Evolutionary conservation across 2,113 vertebrate genomes (phyloP).

Genomic region (Psittacus erithacus): DNA sequence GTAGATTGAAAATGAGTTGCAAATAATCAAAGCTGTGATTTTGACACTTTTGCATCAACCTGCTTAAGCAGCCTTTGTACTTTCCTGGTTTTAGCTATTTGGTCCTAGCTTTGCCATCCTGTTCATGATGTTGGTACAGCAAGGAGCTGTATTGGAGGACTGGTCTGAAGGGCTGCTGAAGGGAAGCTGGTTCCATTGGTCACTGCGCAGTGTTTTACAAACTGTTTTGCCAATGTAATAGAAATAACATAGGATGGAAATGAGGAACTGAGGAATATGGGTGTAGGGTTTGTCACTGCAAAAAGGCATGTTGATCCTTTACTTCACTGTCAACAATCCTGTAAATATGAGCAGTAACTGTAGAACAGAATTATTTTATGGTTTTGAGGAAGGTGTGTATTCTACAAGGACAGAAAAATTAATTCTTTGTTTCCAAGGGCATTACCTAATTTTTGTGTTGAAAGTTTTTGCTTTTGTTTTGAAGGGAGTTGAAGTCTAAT

Average conservation of each 20-base stretch:
- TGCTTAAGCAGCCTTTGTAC: neutral
- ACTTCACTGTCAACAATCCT: neutral
- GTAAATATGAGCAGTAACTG: neutral
- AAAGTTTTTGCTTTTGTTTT: neutral
- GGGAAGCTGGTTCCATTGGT: neutral
- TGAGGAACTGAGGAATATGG: neutral
- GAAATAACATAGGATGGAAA: neutral
- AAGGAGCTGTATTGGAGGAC: neutral
- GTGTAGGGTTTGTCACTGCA: neutral
- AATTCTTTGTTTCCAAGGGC: neutral
- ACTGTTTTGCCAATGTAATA: neutral
- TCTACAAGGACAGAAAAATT: neutral
- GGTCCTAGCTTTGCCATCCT: neutral
- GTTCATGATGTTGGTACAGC: neutral
- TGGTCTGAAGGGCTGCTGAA: neutral
- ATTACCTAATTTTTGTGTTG: neutral
- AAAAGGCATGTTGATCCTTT: neutral
- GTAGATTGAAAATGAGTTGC: neutral
- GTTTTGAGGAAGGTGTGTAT: neutral
- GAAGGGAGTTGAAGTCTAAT: neutral
- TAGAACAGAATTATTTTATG: neutral
- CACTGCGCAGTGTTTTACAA: neutral
- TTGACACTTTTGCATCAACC: neutral
- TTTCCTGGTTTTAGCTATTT: neutral
- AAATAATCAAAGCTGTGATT: neutral